Evolutionary conservation across 2,888 invertebrate genomes (phyloP).

Genomic region (Diarsia mendica): DNA sequence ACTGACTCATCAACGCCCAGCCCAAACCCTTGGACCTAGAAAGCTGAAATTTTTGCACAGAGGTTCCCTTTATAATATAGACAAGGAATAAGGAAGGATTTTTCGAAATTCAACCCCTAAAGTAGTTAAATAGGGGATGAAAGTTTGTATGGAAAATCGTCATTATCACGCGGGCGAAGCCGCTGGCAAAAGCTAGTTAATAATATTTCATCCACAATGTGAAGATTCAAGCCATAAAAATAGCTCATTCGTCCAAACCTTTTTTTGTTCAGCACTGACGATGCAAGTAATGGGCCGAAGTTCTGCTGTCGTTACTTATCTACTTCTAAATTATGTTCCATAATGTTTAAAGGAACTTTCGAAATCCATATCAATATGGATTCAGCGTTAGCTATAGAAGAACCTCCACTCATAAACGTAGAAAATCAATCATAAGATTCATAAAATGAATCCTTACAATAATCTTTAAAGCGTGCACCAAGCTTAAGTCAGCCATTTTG

Average conservation of each 20-base stretch:
- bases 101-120: too few relatives aligned
- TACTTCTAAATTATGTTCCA: slow-evolving; percentile 12
- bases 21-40: too few relatives aligned
- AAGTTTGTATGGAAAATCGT: too few relatives aligned
- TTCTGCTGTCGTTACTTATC: slow-evolving; percentile 25
- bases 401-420: background rate
- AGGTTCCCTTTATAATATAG: too few relatives aligned
- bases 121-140: too few relatives aligned
- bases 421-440: slow-evolving; percentile 1
- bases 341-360: background rate
- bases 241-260: background rate
- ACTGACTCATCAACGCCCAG: too few relatives aligned
- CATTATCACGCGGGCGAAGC: too few relatives aligned
- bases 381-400: background rate
- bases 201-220: background rate
- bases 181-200: too few relatives aligned
- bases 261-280: slow-evolving; percentile 47
- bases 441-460: slow-evolving; percentile 32
- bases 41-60: too few relatives aligned
- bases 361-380: background rate
- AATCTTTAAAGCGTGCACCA: slow-evolving; percentile 12
- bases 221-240: background rate
- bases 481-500: slow-evolving; percentile 45
- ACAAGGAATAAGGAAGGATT: too few relatives aligned
- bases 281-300: slow-evolving; percentile 41